Evolutionary conservation across 2,888 invertebrate species (phyloP), one percentile per base, ranked within the genome.

Genomic region (Meta bourneti): DNA sequence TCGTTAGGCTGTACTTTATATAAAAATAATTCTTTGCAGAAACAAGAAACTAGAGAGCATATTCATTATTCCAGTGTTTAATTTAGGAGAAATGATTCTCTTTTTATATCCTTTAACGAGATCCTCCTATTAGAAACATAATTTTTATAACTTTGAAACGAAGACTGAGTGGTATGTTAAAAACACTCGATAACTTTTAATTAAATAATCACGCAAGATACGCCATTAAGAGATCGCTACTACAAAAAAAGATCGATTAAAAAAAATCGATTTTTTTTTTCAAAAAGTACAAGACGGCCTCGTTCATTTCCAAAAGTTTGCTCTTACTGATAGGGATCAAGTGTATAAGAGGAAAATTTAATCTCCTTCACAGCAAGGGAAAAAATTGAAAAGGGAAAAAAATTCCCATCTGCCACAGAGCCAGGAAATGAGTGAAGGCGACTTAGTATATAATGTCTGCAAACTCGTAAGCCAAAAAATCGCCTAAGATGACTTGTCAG

Each of bases 401-500:
- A 61, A 48, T 54, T 4, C 9, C 2, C 48, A 54, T n/a, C 16
- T 19, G n/a, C 20, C 20, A 13, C 34, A 16, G 0, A 69, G 74
- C 54, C 52, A 75, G 84, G 48, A 61, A 75, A 84, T 75, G 54
- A 61, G 34, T n/a, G 34, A 84, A 61, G 75, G 34, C 13, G 61
- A 54, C 75, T 84, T 75, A 84, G 75, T 16, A 6, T 13, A 11
- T 11, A 48, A 48, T 48, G 34, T 84, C 54, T 61, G 7, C 52
- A 54, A 75, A 84, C 6, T 61, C 19, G 72, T 75, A 54, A 84
- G 20, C 61, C 34, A 48, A 61, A 69, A 72, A 82, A 82, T 69
- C 16, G 20, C 69, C n/a, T 13, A 49, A 74, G 61, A 19, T 61
- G 74, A 16, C 11, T 51, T 61, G 48, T 84, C 61, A 71, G 70